These are phyloP conservation scores for Lepus americanus DNA, from an alignment of 2,113 vertebrate genomes.

Conservation along the genomic window DNA sequence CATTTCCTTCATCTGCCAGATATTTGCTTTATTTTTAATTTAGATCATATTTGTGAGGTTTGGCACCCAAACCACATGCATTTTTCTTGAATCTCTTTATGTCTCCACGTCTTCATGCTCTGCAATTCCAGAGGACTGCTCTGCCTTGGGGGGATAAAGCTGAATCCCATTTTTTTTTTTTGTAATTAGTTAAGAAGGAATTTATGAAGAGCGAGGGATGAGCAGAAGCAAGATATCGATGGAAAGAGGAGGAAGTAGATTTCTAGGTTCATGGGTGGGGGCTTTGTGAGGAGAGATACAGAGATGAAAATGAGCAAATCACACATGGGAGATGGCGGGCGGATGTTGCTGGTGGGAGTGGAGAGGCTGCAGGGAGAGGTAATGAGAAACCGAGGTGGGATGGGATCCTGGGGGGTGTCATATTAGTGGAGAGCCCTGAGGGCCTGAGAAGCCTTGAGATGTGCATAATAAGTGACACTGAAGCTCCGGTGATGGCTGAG, in stretches of 20 bases:
- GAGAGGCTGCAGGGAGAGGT: slow-evolving; percentile 45
- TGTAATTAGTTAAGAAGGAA: slow-evolving; percentile 1
- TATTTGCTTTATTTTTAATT: slow-evolving; percentile 37
- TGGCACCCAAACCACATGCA: background rate
- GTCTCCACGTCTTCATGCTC: background rate
- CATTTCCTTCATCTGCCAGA: slow-evolving; percentile 17
- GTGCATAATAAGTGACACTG: slow-evolving; percentile 52
- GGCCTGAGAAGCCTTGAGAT: slow-evolving; percentile 13
- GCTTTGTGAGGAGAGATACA: background rate
- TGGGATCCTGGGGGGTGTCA: slow-evolving; percentile 52
- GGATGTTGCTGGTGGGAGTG: background rate
- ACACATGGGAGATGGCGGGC: background rate
- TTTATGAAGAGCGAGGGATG: slow-evolving; percentile 33
- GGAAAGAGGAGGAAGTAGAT: slow-evolving; percentile 35
- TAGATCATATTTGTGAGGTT: slow-evolving; percentile 15
- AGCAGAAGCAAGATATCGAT: background rate
- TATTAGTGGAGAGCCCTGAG: slow-evolving; percentile 54
- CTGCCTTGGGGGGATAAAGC: background rate
- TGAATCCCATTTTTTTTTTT: background rate
- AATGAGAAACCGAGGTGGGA: slow-evolving; percentile 67
- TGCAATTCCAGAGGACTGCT: background rate
- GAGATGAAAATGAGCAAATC: slow-evolving; percentile 74
- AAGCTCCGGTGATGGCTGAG: background rate
- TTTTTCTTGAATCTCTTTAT: background rate
- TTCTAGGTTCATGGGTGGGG: slow-evolving; percentile 39